Conservation (phyloP, 1,140 invertebrate species). For the Lepidotrigona ventralis region DNA sequence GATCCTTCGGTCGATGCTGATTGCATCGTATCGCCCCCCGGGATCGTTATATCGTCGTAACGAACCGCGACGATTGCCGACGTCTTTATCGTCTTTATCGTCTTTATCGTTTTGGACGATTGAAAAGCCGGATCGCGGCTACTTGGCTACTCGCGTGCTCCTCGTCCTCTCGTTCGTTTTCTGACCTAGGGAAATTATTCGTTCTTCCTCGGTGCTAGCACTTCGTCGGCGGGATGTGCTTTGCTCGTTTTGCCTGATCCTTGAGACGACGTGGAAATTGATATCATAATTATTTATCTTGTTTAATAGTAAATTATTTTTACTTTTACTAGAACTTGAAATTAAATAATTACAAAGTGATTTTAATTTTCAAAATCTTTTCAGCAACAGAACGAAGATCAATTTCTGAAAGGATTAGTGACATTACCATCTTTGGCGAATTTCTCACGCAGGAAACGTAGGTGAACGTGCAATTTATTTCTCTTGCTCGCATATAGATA, state of each 20-base stretch:
- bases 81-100: conserved; percentile 31
- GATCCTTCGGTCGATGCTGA: neutral
- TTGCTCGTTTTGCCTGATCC: too few species aligned
- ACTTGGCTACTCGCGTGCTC: neutral
- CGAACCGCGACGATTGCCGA: neutral
- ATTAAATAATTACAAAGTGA: too few species aligned
- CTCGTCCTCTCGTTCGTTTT: neutral
- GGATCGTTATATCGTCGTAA: conserved; percentile 43
- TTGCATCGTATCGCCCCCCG: conserved; percentile 38
- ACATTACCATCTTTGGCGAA: neutral
- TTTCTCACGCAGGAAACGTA: neutral
- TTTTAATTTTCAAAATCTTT: neutral
- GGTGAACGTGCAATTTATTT: neutral
- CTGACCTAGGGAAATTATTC: neutral
- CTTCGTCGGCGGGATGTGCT: too few species aligned
- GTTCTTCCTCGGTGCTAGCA: neutral
- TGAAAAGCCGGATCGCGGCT: conserved; percentile 14
- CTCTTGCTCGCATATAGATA: neutral
- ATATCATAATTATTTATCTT: too few species aligned
- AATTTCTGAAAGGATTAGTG: neutral
- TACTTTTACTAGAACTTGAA: too few species aligned
- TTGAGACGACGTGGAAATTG: too few species aligned
- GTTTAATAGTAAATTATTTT: too few species aligned
- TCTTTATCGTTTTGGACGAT: conserved; percentile 33
- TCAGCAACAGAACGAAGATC: neutral